Evolutionary conservation across 2,113 vertebrate genomes (phyloP), one percentile per base, ranked within the genome.

Genomic region (Centropus bengalensis): DNA sequence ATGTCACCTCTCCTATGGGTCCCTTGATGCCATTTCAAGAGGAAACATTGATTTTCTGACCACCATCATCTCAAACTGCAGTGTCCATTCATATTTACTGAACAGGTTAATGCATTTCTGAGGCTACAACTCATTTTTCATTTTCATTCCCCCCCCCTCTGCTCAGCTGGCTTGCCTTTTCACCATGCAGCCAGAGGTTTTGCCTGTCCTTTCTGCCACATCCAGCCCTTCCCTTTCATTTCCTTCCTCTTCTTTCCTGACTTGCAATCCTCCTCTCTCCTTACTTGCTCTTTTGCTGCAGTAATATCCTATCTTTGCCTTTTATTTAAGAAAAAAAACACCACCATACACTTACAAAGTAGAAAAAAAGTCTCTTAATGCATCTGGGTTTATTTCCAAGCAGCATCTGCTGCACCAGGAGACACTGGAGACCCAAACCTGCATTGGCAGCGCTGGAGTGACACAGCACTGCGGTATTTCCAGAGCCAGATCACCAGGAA

Each of bases 61-160:
- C 6, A 1, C 12, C 0, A 1, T 6, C 44, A 55, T 32, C 47
- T 54, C 52, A 52, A 47, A 13, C 21, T 3, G 0, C 4, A 0
- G 2, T 22, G 9, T 18, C 45, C n/a, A 52, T 66, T 47, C 32
- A 5, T 4, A 0, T 45, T 77, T 20, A 14, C 27, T 13, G 40
- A 42, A 8, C 9, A 58, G 42, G 26, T 16, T 26, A 20, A 77
- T 0, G 4, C 1, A 1, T 5, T 2, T 16, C 63, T 71, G 73
- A 40, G 27, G 47, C 40, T 33, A 17, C 7, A 88, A 5, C 8
- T 62, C 66, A 4, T 1, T 7, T 59, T 86, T 82, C 42, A 5
- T 86, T 63, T 60, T 69, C 36, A 26, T 62, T 82, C 80, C 62
- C 63, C 62, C 63, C 5, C 1, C 12, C 0, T 6, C 14, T 30